Evolutionary conservation across 1,140 invertebrate species (phyloP).

Genomic region (Elysia chlorotica): DNA sequence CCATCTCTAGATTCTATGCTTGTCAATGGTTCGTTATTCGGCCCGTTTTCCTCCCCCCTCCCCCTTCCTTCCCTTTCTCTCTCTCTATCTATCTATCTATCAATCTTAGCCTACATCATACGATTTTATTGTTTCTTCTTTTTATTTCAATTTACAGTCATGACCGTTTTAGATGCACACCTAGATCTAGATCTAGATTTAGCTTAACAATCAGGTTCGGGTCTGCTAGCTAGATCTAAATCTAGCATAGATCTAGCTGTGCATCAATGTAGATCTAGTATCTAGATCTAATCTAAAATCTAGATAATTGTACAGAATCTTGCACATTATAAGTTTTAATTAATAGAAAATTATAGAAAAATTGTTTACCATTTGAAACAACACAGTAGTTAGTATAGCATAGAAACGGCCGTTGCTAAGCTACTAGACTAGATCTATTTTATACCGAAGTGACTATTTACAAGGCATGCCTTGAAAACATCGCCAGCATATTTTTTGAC

Average conservation of each 20-base stretch:
- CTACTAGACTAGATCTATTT: background rate
- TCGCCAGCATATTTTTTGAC: background rate
- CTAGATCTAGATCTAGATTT: background rate
- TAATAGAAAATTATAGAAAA: background rate
- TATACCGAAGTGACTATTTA: background rate
- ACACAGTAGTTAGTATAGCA: no score
- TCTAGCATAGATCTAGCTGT: background rate
- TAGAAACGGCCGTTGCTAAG: no score
- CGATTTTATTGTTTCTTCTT: background rate
- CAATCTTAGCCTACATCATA: background rate
- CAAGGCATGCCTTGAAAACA: background rate
- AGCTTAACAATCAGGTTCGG: no score
- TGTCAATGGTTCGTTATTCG: no score
- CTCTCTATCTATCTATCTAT: no score
- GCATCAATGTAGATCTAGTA: background rate
- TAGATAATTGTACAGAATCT: background rate
- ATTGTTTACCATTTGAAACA: background rate
- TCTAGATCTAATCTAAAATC: background rate
- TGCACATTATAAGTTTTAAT: background rate
- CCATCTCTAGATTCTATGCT: no score
- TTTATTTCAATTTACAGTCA: background rate
- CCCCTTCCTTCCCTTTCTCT: no score
- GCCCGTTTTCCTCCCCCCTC: no score
- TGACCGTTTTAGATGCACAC: no score
- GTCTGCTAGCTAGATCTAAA: no score